Conservation (phyloP, 2,888 invertebrate genomes). For the Cerastis rubricosa region DNA sequence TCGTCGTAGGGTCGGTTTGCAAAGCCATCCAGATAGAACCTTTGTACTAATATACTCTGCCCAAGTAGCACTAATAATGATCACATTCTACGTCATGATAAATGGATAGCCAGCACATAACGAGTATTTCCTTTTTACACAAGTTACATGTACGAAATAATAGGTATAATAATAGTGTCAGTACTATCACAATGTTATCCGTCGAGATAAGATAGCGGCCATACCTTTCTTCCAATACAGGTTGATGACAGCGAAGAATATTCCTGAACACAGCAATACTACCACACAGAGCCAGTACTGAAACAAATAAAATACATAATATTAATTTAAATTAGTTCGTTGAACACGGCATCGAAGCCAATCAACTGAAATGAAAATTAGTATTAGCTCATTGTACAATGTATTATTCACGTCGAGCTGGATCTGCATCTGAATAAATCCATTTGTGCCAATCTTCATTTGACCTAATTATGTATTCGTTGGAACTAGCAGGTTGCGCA, state of each 20-base stretch:
- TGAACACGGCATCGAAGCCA: not conserved
- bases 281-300: conserved; percentile 93
- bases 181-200: conserved; percentile 60
- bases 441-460: conserved; percentile 15
- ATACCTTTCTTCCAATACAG: conserved; percentile 94
- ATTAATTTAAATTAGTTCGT: not conserved
- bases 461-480: conserved; percentile 38
- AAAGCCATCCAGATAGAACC: not conserved
- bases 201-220: conserved; percentile 59
- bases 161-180: conserved; percentile 43
- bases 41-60: not conserved
- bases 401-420: conserved; percentile 18
- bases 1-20: not conserved
- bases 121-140: conserved; percentile 20
- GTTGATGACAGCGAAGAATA: conserved; percentile 93
- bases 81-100: conserved; percentile 13
- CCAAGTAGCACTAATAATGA: not conserved
- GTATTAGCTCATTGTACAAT: not conserved
- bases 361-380: not conserved
- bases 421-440: not conserved
- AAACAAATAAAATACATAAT: conserved; percentile 72
- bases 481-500: not conserved
- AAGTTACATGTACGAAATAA: conserved; percentile 17
- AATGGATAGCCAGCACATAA: conserved; percentile 17
- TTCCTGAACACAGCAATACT: conserved; percentile 92